Base-by-base conservation (phyloP, 2,888 invertebrate genomes). In the Drosophila kokeensis region DNA sequence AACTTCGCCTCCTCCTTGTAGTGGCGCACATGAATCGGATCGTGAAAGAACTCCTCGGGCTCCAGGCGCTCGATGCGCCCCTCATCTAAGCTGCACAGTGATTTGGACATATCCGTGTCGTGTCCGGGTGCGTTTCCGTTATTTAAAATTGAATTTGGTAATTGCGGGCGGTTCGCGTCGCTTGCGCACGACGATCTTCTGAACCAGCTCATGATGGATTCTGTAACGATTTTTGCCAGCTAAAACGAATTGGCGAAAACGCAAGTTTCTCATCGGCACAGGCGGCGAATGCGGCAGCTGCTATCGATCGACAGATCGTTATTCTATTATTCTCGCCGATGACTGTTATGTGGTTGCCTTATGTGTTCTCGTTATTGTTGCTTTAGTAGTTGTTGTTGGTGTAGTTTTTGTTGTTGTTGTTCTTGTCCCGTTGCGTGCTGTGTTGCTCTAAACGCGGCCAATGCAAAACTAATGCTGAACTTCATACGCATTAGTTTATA, bases 121-220 rank as follows among this genome's bases (percentile, higher is more conserved):
- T 27, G 7, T 6, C 18, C 4, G n/a, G 24, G 18, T 11, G 48
- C 6, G 29, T 8, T 11, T 24, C 0, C 24, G 30, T 10, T 32
- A 36, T 38, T 27, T 10, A 27, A 10, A 49, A 27, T 29, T 29
- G 55, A 29, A 15, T 38, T n/a, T 10, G 55, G 6, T n/a, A 8
- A 29, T 8, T 38, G 38, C 38, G 73, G 86, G 85, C 36, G 93
- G 92, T 89, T 95, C 94, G 64, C 94, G 94, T 80, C 93, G 92
- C 91, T 94, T 94, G 90, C 94, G 93, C 71, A 94, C 94, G 93
- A 95, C 94, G 94, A 94, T 94, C 93, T 95, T 95, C 92, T 95
- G 95, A 94, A 95, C 95, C 95, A 95, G 91, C 93, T 95, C 95
- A 95, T 95, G 93, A 85, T 94, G 92, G 81, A 95, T 95, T 60